Evolutionary conservation across 2,113 vertebrate genomes (phyloP), one percentile per base, ranked within the genome.

Genomic region (Guaruba guarouba): DNA sequence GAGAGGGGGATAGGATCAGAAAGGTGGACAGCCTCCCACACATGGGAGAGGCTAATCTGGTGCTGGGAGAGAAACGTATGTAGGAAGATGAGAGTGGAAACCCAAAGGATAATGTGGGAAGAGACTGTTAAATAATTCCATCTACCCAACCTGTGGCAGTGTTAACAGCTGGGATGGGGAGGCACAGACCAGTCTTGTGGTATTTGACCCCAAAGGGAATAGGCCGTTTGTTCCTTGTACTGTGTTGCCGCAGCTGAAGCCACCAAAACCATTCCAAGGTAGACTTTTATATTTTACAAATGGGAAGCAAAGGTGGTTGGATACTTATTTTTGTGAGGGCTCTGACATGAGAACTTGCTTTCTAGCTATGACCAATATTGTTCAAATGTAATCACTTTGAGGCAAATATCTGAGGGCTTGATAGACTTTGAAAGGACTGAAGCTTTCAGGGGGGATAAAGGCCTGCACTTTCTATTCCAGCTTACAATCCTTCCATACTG

Each of bases 111-210:
- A 33, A 29, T 28, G 10, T 2, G 7, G 24, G 17, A 52, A 71
- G 28, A 43, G 15, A 10, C 16, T 31, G 33, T 52, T 43, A 51
- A 62, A 5, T 39, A 74, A 59, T 86, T 69, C 28, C 19, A 61
- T 54, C 39, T 75, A 3, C 20, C 82, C 48, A 27, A 0, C 6
- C 67, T 2, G 1, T 67, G 37, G 7, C 0, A 4, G 41, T 37
- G 25, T 67, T 67, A 44, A 29, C n/a, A 39, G 55, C 25, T 71
- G 48, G 52, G 39, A 67, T 57, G 61, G 25, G 11, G 39, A 77
- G 17, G 31, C 49, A 62, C 41, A 66, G 46, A 41, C 13, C 37
- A 54, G 10, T 17, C 49, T 52, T 13, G 7, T 22, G 66, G 20
- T 75, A 9, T 70, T 67, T 75, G n/a, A 59, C 23, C 46, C 35